Evolutionary conservation across 2,797 vertebrate species (phyloP).

Genomic region (Echiichthys vipera): DNA sequence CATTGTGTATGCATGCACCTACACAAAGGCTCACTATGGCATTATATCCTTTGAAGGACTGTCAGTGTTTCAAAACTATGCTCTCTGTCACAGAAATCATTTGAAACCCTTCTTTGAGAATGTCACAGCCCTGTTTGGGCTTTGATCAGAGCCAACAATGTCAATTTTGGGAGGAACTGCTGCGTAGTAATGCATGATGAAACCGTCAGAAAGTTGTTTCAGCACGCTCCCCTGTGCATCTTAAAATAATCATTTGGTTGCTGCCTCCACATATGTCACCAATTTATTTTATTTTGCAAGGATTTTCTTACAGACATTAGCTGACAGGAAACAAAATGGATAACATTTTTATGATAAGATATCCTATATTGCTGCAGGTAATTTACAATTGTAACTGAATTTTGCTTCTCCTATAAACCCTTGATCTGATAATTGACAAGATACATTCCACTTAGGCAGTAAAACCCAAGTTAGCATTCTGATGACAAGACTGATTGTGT

Average conservation of each 20-base stretch:
- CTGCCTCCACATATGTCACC: conserved; percentile 72
- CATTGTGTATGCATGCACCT: conserved; percentile 22
- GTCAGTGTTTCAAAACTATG: conserved; percentile 76
- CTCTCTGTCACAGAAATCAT: conserved; percentile 84
- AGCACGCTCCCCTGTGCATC: conserved; percentile 75
- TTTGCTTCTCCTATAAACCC: conserved; percentile 59
- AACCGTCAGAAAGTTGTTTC: conserved; percentile 88
- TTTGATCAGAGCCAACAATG: conserved; percentile 87
- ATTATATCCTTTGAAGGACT: conserved; percentile 75
- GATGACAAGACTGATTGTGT: conserved; percentile 21
- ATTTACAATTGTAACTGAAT: conserved; percentile 66
- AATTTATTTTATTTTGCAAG: conserved; percentile 33
- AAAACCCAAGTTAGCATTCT: conserved; percentile 25
- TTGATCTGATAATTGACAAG: conserved; percentile 62
- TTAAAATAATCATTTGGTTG: conserved; percentile 83
- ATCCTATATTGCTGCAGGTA: conserved; percentile 59
- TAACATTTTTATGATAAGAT: conserved; percentile 68
- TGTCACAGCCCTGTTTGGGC: conserved; percentile 79
- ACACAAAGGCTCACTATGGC: conserved; percentile 45
- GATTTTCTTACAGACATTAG: conserved; percentile 63
- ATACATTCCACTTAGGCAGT: conserved; percentile 3
- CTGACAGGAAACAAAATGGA: conserved; percentile 73
- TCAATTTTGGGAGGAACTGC: conserved; percentile 84
- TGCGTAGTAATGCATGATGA: conserved; percentile 86
- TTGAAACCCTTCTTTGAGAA: conserved; percentile 82